phyloP scores from a whole-genome alignment of 2,888 invertebrate species.

The Eurytoma adleriae region DNA sequence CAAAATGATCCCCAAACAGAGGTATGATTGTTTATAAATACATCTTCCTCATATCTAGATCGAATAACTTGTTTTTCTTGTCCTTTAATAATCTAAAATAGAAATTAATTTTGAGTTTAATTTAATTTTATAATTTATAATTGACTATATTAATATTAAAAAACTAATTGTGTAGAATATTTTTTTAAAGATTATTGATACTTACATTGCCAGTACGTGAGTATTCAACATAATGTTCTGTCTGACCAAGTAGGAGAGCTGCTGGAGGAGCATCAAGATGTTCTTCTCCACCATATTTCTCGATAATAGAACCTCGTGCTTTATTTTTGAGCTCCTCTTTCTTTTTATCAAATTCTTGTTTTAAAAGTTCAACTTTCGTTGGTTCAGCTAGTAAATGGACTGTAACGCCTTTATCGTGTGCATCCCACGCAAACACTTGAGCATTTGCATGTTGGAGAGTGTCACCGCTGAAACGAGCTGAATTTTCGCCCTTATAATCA shows the following conservation, averaged over 20 bases:
- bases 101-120: neutral
- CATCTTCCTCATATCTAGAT: slow-evolving; percentile 96
- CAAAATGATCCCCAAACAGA: slow-evolving; percentile 98
- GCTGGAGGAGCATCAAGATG: slow-evolving; percentile 92
- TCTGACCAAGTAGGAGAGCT: slow-evolving; percentile 93
- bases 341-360: slow-evolving; percentile 92
- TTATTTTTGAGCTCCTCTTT: slow-evolving; percentile 93
- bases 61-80: slow-evolving; percentile 91
- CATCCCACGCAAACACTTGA: slow-evolving; percentile 98
- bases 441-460: slow-evolving; percentile 93
- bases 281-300: slow-evolving; percentile 96
- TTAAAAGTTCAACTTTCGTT: slow-evolving; percentile 94
- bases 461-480: slow-evolving; percentile 95
- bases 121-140: slow-evolving; percentile 1
- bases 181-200: neutral
- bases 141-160: neutral
- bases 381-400: slow-evolving; percentile 98
- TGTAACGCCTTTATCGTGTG: slow-evolving; percentile 93
- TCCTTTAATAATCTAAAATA: slow-evolving; percentile 81
- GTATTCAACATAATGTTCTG: slow-evolving; percentile 97
- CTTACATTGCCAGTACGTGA: slow-evolving; percentile 91
- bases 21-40: slow-evolving; percentile 93
- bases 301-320: slow-evolving; percentile 89
- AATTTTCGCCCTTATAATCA: slow-evolving; percentile 97
- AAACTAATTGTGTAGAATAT: neutral